Percentiles rank a stretch among this genome's conserved stretches.
Evolutionary conservation across 2,888 invertebrate species (phyloP).

Genomic region (Chaitophorus viminalis): DNA sequence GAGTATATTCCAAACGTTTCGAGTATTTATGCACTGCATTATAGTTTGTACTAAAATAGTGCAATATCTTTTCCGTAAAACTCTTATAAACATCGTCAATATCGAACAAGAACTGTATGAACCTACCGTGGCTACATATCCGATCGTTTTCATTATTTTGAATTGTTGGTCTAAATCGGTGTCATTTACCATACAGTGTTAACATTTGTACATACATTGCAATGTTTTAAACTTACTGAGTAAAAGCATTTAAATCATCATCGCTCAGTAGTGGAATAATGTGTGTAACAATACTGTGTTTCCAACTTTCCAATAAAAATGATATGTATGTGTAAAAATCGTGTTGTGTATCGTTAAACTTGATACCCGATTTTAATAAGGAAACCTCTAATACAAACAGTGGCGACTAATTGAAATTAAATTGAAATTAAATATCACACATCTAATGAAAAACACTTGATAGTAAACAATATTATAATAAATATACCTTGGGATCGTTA

Average conservation of each 20-base stretch:
- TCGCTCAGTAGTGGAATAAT: conserved; percentile 31
- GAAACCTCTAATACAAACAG: conserved; percentile 32
- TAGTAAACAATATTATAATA: not conserved
- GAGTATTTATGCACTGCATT: conserved; percentile 28
- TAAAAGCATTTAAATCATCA: not conserved
- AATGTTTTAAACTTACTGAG: conserved; percentile 13
- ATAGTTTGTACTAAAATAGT: conserved; percentile 23
- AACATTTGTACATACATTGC: not conserved
- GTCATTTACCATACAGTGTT: not conserved
- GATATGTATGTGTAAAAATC: conserved; percentile 29
- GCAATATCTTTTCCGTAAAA: not conserved
- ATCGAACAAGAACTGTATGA: conserved; percentile 42
- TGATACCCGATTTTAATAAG: not conserved
- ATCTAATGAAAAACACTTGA: not conserved
- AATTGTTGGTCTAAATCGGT: not conserved
- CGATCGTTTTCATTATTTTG: not conserved
- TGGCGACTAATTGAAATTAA: conserved; percentile 8
- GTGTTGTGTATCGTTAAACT: not conserved
- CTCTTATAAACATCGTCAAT: conserved; percentile 20
- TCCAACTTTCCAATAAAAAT: conserved; percentile 47
- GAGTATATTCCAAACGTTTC: conserved; percentile 8
- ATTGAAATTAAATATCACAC: not conserved
- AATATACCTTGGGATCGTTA: conserved; percentile 37
- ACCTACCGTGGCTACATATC: conserved; percentile 4
- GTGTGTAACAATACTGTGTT: not conserved